Base-by-base conservation (phyloP, 2,797 vertebrate species). In the Lindbergichthys nudifrons region DNA sequence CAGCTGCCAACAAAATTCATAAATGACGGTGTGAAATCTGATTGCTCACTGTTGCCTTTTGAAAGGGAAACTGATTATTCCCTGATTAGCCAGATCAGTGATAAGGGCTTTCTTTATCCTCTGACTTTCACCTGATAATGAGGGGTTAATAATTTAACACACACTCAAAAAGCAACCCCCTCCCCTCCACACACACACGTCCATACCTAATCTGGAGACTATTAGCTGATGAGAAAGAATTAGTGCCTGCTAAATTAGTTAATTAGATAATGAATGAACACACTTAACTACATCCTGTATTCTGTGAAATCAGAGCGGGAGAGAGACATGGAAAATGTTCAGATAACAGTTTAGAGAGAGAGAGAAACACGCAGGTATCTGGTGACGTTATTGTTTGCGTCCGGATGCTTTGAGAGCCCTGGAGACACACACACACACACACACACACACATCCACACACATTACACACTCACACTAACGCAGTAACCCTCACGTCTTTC, bases 261-360 rank as follows among this genome's bases (percentile, higher is more conserved):
- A 89, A 92, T 91, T 85, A 90, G 90, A 82, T 90, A 90, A 90
- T 87, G 81, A 91, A 86, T 79, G 82, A 88, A 89, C 80, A 81
- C 83, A 75, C 85, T 89, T 85, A 77, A 88, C 71, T 69, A 79
- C 77, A 87, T 88, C 81, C 80, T 87, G 85, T 79, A 66, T 74
- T 85, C 70, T 79, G 79, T 77, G 67, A 83, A 83, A 86, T 87
- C 65, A 69, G 75, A 65, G 58, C 61, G 12, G 54, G 58, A 51
- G 64, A 68, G 32, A 36, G 32, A 36, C 32, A 59, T 57, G 54
- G 67, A n/a, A 61, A 77, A 66, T 66, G 3, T 88, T 86, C 80
- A 78, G 85, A 86, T 88, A 88, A 75, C 75, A 81, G 83, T 80
- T 84, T 79, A 21, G 65, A 69, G 70, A 48, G 42, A 48, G 42